Evolutionary conservation across 2,113 vertebrate genomes (phyloP), one percentile per base, ranked within the genome.

Genomic region (Etheostoma cragini): DNA sequence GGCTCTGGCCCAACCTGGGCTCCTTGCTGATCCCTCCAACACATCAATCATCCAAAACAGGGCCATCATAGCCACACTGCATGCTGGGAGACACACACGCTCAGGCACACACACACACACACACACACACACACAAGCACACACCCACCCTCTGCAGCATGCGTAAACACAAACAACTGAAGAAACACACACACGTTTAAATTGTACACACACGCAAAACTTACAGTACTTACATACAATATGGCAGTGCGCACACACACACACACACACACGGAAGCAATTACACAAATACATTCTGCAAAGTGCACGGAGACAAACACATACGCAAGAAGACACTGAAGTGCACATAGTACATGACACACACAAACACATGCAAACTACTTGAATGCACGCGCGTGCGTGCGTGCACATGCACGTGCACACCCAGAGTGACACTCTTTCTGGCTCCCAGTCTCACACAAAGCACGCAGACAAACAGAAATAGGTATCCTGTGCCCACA

Each of bases 1-100:
- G 89, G 93, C 83, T 80, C 84, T 90, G 92, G 93, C 93, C 90
- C 90, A 93, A 94, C 93, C 93, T 90, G 91, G 90, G 91, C 88
- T 89, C 85, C 91, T 92, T 82, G 85, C 89, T 88, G 84, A 90
- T 92, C 79, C 77, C 83, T 90, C 91, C 78, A 87, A 88, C 88
- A 84, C 93, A 95, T 95, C 94, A 95, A 93, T 95, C 94, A 95
- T 90, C 92, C 92, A 90, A 92, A 91, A 91, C 94, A 93, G 92
- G 92, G 83, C 91, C 82, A 88, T 88, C 85, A 90, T 80, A 87
- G 80, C 89, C 84, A 56, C 75, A 66, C 78, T 35, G 73, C 92
- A 93, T 77, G 88, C 94, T 90, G 92, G 85, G 89, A 93, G 74
- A 86, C 72, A 70, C 60, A 38, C 62, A 12, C 7, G 6, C 60